Base-by-base conservation (phyloP, 2,113 vertebrate genomes). In the Pelusios castaneus region DNA sequence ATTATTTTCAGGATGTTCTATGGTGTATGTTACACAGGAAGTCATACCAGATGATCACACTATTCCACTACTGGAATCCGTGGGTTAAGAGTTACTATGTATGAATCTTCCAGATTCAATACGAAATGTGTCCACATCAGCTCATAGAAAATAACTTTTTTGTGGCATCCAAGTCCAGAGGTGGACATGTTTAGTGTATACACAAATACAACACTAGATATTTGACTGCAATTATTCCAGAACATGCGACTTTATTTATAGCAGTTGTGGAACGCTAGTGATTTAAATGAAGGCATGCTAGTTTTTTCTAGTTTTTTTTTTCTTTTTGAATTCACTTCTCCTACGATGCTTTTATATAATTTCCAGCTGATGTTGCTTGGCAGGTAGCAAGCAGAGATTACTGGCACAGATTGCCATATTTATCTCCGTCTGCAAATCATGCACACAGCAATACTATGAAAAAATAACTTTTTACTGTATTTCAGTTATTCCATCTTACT, bases 181-280 rank as follows among this genome's bases (percentile, higher is more conserved):
- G 91, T 85, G 84, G 88, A 91, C 31, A 90, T 92, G 80, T 86
- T 81, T 80, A 76, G 22, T 85, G 86, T 34, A 87, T 2, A 2
- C 0, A 82, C 91, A 97, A 95, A 97, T 95, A 96, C 47, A 94
- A 86, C 88, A 95, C 95, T 97, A 92, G 80, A 85, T 90, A 86
- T 86, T 91, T 95, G 94, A 95, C 91, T 93, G 84, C 94, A 87
- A 89, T 94, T 93, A 97, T 97, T 97, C 92, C 86, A 90, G 95
- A 96, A 96, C 91, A 92, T 5, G 93, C 88, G 80, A 94, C 96
- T 97, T 96, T 93, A 60, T 60, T 13, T 31, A 97, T 84, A 91
- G 92, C 92, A 97, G 94, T 96, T 92, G 89, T 91, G 91, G 91
- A 45, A 97, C 96, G 96, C 95, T 97, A 95, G 96, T 95, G 93